Evolutionary conservation across 2,113 vertebrate genomes (phyloP).

Genomic region (Spea multiplicata): DNA sequence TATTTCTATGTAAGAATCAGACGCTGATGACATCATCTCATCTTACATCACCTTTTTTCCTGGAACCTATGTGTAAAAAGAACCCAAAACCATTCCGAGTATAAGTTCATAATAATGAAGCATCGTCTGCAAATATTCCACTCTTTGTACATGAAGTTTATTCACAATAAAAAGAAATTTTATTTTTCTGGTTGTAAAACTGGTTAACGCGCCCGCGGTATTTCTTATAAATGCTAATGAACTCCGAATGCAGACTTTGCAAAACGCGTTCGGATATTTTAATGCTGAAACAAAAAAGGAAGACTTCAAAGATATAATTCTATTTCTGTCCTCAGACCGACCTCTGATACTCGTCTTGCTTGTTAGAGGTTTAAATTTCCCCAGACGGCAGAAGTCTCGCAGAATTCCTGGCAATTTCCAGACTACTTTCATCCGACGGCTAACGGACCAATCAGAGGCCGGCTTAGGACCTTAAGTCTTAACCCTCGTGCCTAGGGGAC

Average conservation of each 20-base stretch:
- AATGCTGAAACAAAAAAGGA: neutral
- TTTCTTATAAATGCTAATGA: neutral
- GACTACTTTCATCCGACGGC: neutral
- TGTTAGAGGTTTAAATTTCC: conserved; percentile 38
- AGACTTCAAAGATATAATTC: neutral
- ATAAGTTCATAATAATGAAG: too few species aligned
- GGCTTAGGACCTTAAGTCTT: neutral
- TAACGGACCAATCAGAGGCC: conserved; percentile 4
- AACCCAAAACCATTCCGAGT: too few species aligned
- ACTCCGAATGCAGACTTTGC: neutral
- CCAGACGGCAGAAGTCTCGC: conserved; percentile 19
- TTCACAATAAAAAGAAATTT: neutral
- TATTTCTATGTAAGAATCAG: too few species aligned
- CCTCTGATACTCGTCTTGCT: conserved; percentile 18
- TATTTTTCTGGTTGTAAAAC: neutral
- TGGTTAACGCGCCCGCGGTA: neutral
- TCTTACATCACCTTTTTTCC: too few species aligned
- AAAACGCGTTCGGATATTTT: conserved; percentile 7
- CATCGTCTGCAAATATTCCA: too few species aligned
- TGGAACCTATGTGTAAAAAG: too few species aligned
- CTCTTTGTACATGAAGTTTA: neutral
- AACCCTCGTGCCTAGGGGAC: neutral
- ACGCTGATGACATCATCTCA: too few species aligned
- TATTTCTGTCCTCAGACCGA: conserved; percentile 25
- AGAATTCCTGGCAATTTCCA: conserved; percentile 24